Percentiles rank a stretch among this genome's conserved stretches.
Conservation (phyloP, 2,113 vertebrate genomes). For the Ellobius talpinus region DNA sequence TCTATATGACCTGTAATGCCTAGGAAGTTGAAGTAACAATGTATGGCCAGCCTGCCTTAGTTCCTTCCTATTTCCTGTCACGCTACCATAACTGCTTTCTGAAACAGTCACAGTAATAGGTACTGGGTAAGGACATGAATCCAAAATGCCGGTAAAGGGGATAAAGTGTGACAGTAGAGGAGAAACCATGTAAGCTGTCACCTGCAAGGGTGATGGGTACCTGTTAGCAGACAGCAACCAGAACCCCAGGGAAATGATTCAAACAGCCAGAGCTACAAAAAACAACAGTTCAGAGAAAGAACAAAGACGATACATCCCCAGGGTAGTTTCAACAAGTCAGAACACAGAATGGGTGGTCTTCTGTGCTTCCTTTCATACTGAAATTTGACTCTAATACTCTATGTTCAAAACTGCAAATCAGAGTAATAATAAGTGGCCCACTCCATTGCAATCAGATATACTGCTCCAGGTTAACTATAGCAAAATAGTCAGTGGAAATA, state of each 20-base stretch:
- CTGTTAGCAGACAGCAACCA: neutral
- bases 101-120: neutral
- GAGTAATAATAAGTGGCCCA: neutral
- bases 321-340: neutral
- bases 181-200: too few species aligned
- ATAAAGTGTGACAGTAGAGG: neutral
- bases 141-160: neutral
- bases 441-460: neutral
- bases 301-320: neutral
- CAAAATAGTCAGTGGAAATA: neutral
- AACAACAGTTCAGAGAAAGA: neutral
- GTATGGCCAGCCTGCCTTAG: neutral
- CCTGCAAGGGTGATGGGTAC: neutral
- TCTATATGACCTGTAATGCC: neutral
- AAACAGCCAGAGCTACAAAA: neutral
- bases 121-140: neutral
- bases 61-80: conserved; percentile 22
- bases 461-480: neutral
- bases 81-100: neutral
- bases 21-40: neutral
- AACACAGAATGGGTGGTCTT: neutral
- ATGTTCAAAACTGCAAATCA: neutral
- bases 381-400: neutral
- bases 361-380: neutral
- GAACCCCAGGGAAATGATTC: neutral